Percentiles rank a stretch among this genome's conserved stretches.
Evolutionary conservation across 2,888 invertebrate genomes (phyloP).

Genomic region (Conus canariensis): DNA sequence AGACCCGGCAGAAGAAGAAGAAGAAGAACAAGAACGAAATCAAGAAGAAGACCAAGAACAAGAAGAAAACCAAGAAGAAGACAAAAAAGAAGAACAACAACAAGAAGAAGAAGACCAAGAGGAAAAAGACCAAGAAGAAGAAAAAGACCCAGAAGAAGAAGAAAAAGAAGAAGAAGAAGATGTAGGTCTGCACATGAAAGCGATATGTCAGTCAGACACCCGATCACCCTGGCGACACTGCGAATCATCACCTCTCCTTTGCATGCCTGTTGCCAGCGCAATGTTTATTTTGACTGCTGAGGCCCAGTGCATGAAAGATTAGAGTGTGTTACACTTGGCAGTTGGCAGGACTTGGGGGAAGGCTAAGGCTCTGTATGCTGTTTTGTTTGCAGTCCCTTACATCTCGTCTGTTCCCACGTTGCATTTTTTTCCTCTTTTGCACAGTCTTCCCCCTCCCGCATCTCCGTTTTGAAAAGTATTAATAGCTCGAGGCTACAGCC

Average conservation of each 20-base stretch:
- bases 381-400: background rate
- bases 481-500: background rate
- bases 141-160: too few species aligned
- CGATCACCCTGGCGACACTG: background rate
- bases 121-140: too few species aligned
- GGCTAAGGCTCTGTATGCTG: background rate
- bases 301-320: background rate
- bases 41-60: too few species aligned
- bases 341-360: background rate
- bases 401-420: background rate
- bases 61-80: too few species aligned
- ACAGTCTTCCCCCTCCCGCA: too few species aligned
- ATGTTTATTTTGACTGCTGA: background rate
- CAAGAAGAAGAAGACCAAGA: too few species aligned
- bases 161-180: too few species aligned
- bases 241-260: background rate
- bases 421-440: background rate
- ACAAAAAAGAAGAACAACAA: too few species aligned
- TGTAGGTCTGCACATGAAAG: too few species aligned
- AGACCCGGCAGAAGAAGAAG: too few species aligned
- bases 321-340: conserved; percentile 15
- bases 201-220: background rate
- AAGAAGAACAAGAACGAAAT: too few species aligned
- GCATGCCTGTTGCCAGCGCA: background rate
- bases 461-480: background rate